Conservation (phyloP, 2,888 invertebrate species). For the Anoplius nigerrimus region DNA sequence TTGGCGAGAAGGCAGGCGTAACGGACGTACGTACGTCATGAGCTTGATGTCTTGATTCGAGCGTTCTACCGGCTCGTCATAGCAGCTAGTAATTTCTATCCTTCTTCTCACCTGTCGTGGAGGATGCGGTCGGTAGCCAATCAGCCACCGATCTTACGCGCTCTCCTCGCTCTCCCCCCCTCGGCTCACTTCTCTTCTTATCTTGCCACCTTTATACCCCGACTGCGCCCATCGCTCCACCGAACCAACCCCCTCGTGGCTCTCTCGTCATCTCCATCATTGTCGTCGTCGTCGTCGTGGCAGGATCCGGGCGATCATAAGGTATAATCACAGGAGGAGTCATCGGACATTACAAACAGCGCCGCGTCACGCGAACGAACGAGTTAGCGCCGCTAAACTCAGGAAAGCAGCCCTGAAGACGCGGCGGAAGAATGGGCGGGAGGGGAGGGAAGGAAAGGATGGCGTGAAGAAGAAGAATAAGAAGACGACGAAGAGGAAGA, state of each 20-base stretch:
- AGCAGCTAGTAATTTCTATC: conserved; percentile 1
- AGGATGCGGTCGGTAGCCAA: conserved; percentile 13
- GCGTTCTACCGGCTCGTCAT: background rate
- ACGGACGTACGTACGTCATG: background rate
- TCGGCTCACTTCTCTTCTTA: background rate
- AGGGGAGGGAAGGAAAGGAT: conserved; percentile 11
- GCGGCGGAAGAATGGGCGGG: conserved; percentile 1
- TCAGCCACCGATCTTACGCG: conserved; percentile 48
- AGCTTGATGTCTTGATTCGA: background rate
- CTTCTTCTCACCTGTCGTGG: background rate
- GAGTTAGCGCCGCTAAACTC: conserved; percentile 47
- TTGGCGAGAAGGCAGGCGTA: too few species aligned
- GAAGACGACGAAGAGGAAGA: conserved; percentile 7
- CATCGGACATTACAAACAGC: conserved; percentile 51
- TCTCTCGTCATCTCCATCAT: conserved; percentile 25
- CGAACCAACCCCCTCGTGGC: conserved; percentile 26
- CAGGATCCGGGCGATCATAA: conserved; percentile 25
- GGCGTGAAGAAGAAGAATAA: conserved; percentile 12
- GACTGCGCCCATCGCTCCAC: too few species aligned
- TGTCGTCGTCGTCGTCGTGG: conserved; percentile 11
- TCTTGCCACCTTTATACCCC: too few species aligned
- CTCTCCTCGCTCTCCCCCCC: conserved; percentile 19
- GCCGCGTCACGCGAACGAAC: conserved; percentile 56
- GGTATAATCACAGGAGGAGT: conserved; percentile 51
- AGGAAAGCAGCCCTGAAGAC: conserved; percentile 11